A percentile compares a stretch with the other conserved stretches of the same genome.
These are phyloP conservation scores for Araneus ventricosus DNA, from an alignment of 1,140 invertebrate genomes.

Conservation along the genomic window DNA sequence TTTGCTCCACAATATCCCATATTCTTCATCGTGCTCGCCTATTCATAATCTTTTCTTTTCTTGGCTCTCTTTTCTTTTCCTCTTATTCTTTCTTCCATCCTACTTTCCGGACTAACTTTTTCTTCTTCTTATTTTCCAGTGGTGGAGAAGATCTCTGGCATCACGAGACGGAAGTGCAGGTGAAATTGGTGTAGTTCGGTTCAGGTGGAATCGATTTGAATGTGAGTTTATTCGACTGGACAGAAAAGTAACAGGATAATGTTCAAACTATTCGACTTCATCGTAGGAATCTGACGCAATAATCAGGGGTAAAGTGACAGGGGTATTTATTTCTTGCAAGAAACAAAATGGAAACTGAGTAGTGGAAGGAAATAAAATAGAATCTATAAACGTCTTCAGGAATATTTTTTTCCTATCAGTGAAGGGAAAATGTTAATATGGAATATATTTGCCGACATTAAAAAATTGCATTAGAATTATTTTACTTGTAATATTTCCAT, in stretches of 20 bases:
- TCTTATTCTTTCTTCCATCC: not conserved
- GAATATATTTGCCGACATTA: no score
- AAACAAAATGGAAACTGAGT: no score
- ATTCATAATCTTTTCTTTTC: conserved; percentile 59
- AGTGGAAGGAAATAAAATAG: no score
- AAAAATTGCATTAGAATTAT: no score
- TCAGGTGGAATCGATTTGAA: not conserved
- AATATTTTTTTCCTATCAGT: no score
- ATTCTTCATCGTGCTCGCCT: conserved; percentile 50
- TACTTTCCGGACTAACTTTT: not conserved
- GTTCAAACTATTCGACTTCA: not conserved
- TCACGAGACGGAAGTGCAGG: not conserved
- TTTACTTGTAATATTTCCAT: no score
- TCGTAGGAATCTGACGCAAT: no score
- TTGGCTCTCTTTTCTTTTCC: not conserved
- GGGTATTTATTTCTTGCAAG: no score
- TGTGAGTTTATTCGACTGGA: not conserved
- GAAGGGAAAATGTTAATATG: no score
- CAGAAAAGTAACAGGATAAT: not conserved
- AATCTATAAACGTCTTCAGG: no score
- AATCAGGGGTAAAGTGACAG: no score
- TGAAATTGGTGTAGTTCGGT: conserved; percentile 9
- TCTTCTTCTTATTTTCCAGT: conserved; percentile 28
- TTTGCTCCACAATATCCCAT: conserved; percentile 55
- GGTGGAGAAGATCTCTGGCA: not conserved